Base-by-base conservation (phyloP, 2,113 vertebrate species). In the Numida meleagris region DNA sequence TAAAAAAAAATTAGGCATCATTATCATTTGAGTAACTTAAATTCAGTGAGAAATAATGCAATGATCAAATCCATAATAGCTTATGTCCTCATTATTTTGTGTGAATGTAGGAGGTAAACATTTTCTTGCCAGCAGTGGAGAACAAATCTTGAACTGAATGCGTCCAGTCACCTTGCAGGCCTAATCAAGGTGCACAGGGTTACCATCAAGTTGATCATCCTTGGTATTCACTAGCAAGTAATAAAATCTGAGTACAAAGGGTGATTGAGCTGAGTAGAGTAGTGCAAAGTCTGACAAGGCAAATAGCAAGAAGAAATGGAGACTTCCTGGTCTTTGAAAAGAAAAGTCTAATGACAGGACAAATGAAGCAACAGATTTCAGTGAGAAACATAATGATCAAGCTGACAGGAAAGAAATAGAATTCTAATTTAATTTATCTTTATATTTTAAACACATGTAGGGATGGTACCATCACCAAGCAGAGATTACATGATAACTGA, bases 221-320 rank as follows among this genome's bases (percentile, higher is more conserved):
- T 34, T 72, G 9, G 3, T 57, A 43, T 48, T 51, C 20, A 48
- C 6, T 0, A 0, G 4, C 3, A 40, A 27, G 9, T 77, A 70
- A 46, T 34, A n/a, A 53, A 6, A 61, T 25, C 7, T 24, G 5
- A 77, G 5, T 42, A 46, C 42, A 25, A 81, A 86, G 4, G 48
- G 4, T 27, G 23, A 31, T 36, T 51, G 1, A 29, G 51, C 23
- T 86, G 40, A 65, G 58, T 5, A 48, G 31, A 2, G 36, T 23
- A 6, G 5, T 43, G 2, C 9, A 59, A 53, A 4, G 61, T 2
- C 9, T 33, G 46, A 84, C 19, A 62, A 50, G 29, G 46, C 7
- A 72, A 67, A 38, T 10, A 33, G 6, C 2, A 36, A 43, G 9
- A 90, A 66, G 19, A 70, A 51, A 46, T 2, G 3, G 14, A 38